Conservation (phyloP, 2,113 vertebrate genomes). For the Pantherophis guttatus region DNA sequence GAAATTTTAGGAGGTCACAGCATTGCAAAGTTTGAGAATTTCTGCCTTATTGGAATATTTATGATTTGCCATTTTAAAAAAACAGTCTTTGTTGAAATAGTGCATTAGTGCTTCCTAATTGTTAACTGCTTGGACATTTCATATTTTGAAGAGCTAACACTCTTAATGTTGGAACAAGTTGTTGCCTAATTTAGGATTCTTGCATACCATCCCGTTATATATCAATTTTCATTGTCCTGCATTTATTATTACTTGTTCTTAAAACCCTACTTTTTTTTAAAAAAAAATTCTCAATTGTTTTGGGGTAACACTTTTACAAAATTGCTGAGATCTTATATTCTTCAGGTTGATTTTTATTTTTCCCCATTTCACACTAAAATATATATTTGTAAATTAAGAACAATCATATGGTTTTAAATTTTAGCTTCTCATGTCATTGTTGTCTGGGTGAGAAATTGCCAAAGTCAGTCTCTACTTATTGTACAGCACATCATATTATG, state of each 20-base stretch:
- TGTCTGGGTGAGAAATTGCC: slow-evolving; percentile 28
- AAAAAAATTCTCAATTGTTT: background rate
- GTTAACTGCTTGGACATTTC: background rate
- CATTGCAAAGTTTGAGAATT: background rate
- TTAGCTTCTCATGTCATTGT: slow-evolving; percentile 14
- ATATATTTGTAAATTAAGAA: background rate
- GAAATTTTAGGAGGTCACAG: background rate
- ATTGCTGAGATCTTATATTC: background rate
- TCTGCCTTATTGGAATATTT: background rate
- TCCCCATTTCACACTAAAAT: background rate
- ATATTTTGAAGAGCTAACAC: background rate
- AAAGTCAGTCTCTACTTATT: slow-evolving; percentile 44
- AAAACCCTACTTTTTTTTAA: background rate
- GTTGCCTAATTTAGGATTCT: background rate
- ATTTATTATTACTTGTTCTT: background rate
- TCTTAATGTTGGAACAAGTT: background rate
- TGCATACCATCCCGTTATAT: background rate
- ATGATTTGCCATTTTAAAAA: background rate
- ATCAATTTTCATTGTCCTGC: background rate
- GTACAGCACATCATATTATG: slow-evolving; percentile 33
- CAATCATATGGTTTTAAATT: slow-evolving; percentile 19
- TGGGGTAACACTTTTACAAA: background rate
- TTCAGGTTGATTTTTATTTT: background rate
- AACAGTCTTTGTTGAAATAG: background rate
- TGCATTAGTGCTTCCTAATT: background rate